phyloP scores from a whole-genome alignment of 2,113 vertebrate genomes.

The Festucalex cinctus region DNA sequence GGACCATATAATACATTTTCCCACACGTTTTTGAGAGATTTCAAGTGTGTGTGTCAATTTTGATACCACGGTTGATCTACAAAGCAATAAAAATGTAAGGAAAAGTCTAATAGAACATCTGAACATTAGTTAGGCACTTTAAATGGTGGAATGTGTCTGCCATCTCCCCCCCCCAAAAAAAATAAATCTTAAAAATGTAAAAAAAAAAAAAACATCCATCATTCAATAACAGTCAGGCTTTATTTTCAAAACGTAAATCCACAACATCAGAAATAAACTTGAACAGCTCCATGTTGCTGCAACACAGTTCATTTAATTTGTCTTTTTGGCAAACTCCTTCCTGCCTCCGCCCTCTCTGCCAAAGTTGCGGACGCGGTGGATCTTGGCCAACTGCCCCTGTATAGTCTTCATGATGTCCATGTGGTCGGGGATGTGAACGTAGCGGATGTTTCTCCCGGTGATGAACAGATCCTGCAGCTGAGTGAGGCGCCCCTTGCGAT shows the following conservation, averaged over 20 bases:
- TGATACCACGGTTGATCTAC: too few relatives aligned
- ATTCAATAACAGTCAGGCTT: not conserved
- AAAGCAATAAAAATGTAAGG: too few relatives aligned
- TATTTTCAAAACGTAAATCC: not conserved
- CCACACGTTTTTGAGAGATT: too few relatives aligned
- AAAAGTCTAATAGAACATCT: too few relatives aligned
- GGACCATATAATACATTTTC: too few relatives aligned
- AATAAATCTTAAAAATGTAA: too few relatives aligned
- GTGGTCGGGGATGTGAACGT: conserved; percentile 89
- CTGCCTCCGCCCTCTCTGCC: conserved; percentile 71
- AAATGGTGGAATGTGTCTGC: too few relatives aligned
- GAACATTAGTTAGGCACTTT: too few relatives aligned
- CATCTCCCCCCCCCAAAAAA: too few relatives aligned
- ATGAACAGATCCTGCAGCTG: conserved; percentile 85
- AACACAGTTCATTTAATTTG: conserved; percentile 21
- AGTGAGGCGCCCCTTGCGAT: conserved; percentile 70
- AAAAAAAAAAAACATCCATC: too few relatives aligned
- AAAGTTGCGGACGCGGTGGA: conserved; percentile 84
- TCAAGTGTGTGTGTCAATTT: too few relatives aligned
- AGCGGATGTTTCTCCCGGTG: conserved; percentile 88
- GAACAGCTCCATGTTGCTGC: not conserved
- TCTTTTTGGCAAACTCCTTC: conserved; percentile 76
- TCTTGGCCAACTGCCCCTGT: conserved; percentile 80
- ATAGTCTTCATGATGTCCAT: conserved; percentile 86
- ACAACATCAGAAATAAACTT: not conserved